Base-by-base conservation (phyloP, 2,888 invertebrate genomes). In the Andrena chrysosceles region DNA sequence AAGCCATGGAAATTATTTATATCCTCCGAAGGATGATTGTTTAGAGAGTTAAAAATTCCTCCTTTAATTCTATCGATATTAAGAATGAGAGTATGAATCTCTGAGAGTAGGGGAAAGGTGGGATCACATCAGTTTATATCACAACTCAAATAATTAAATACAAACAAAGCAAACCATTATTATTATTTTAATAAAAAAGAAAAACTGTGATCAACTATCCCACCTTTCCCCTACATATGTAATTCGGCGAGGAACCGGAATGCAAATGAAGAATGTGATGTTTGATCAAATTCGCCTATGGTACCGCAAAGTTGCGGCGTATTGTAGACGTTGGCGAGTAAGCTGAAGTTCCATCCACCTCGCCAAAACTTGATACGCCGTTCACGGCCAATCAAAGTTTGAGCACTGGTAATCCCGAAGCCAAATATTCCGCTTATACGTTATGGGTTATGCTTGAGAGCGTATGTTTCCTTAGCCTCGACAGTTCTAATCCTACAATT, bases 331-430 rank as follows among this genome's bases (percentile, higher is more conserved):
- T 75, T 78, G 49, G 74, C 71, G 84, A 86, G 83, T 83, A 84
- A 85, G 70, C 77, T 75, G 35, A 90, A 88, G 83, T 91, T 90
- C 73, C 84, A 67, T 75, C 79, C 74, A 82, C 72, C 77, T 68
- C 77, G 83, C 87, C 87, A 89, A 91, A 92, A 91, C 91, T 93
- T 91, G 91, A 92, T 93, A 92, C 91, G 90, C 91, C 90, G 69
- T 91, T 90, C 90, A 89, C 90, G 91, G 90, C 92, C 92, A 93
- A 93, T 93, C 93, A 93, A 93, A 93, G 91, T 93, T 93, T 89
- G 90, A 91, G 90, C 90, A 91, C 86, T 89, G 89, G 89, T 93
- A 93, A 92, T 91, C 91, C 91, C 85, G 85, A 86, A 90, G 89
- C 90, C 91, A 92, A 93, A 93, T 92, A 93, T 90, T 90, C 90